Evolutionary conservation across 2,797 vertebrate genomes (phyloP), one percentile per base, ranked within the genome.

Genomic region (Fundulus diaphanus): DNA sequence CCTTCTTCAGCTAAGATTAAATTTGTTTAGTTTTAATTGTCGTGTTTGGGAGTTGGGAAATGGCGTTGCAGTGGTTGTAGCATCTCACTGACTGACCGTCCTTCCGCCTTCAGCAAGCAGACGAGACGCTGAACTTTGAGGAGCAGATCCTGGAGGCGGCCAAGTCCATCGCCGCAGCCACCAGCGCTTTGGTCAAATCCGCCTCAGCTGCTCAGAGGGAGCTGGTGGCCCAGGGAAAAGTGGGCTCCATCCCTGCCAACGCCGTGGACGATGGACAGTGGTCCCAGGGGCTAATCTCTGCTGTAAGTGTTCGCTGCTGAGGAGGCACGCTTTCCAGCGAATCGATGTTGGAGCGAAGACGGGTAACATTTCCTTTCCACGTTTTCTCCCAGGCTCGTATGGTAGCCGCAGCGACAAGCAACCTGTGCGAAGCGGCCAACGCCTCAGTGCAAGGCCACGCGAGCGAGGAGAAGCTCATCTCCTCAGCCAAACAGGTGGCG

Each of bases 101-200:
- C 31, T 77, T 77, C 56, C 15, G 3, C 74, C 78, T 61, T 59
- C 94, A 99, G 98, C 96, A 97, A 93, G 98, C 98, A 1, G 98
- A 99, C 5, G 98, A 99, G 92, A 97, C 96, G 4, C 93, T 99
- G 93, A 97, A 99, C 93, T 99, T 99, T 49, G 98, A 99, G 93
- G 98, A 99, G 85, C 98, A 99, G 95, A 99, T 99, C 87, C 92
- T 99, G 77, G 98, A 99, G 93, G 98, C 98, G 2, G 98, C 98
- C 76, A 99, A 99, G 78, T 98, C 98, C 79, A 99, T 99, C 73
- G 98, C 98, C 29, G 98, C 98, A 16, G 98, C 98, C 77, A 99
- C 98, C 83, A 99, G 98, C 13, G 98, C 97, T 78, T 93, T 99
- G 52, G 98, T 99, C 87, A 99, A 99, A 85, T 99, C 98, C 0